These are phyloP conservation scores for Halichoerus grypus DNA, from an alignment of 2,113 vertebrate species.

Conservation along the genomic window DNA sequence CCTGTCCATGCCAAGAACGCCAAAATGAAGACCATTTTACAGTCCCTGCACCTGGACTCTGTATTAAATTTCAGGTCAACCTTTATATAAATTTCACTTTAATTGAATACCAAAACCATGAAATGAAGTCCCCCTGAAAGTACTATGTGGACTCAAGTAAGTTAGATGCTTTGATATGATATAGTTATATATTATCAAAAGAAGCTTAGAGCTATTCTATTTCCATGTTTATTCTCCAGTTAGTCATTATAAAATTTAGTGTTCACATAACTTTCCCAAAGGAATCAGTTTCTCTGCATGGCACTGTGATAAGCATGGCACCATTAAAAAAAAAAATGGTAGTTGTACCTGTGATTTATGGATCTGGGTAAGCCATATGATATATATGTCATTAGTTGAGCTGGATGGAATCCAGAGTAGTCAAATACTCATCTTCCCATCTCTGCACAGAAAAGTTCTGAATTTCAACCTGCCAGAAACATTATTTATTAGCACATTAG, in stretches of 20 bases:
- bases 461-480: slow-evolving; percentile 80
- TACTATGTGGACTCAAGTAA: background rate
- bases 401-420: slow-evolving; percentile 82
- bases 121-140: background rate
- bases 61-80: slow-evolving; percentile 1
- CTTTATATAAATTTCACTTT: slow-evolving; percentile 52
- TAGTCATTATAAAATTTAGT: slow-evolving; percentile 66
- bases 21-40: slow-evolving; percentile 58
- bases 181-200: slow-evolving; percentile 16
- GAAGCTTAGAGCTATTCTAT: slow-evolving; percentile 45
- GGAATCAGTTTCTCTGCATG: slow-evolving; percentile 70
- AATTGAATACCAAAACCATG: slow-evolving; percentile 23
- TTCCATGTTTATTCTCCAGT: slow-evolving; percentile 56
- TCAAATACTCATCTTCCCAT: slow-evolving; percentile 70
- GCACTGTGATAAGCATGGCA: slow-evolving; percentile 30
- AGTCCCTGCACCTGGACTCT: background rate
- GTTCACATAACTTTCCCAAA: slow-evolving; percentile 72
- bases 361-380: slow-evolving; percentile 71
- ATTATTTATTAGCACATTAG: slow-evolving; percentile 78
- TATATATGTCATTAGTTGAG: slow-evolving; percentile 77
- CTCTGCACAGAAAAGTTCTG: slow-evolving; percentile 76
- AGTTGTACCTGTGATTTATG: slow-evolving; percentile 80
- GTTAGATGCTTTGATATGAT: slow-evolving; percentile 61
- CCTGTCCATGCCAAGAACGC: slow-evolving; percentile 34
- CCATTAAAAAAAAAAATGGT: slow-evolving; percentile 57